A percentile compares a stretch with the other conserved stretches of the same genome.
phyloP scores from a whole-genome alignment of 2,888 invertebrate species.

The Oxystoma pomonae region DNA sequence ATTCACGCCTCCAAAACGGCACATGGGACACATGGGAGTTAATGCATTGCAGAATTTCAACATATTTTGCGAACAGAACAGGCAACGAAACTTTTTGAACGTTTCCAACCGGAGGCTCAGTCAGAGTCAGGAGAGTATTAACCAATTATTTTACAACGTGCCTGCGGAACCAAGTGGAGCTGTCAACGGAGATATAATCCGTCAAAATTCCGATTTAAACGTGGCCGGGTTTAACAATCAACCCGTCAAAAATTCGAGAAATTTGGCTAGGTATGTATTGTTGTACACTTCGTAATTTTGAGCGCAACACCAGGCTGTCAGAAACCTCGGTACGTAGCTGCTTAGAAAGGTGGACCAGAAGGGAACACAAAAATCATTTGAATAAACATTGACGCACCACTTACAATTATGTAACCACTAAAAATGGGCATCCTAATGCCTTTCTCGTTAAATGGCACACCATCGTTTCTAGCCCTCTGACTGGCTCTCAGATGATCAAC shows the following conservation, averaged over 20 bases:
- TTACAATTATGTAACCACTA: too few species aligned
- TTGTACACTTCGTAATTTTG: too few species aligned
- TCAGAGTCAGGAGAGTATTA: slow-evolving; percentile 31
- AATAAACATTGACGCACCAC: too few species aligned
- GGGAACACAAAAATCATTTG: too few species aligned
- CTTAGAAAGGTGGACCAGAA: too few species aligned
- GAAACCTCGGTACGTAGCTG: too few species aligned
- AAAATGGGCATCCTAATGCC: too few species aligned
- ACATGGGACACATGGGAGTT: not conserved
- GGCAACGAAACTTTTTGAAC: slow-evolving; percentile 12
- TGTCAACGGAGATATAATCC: slow-evolving; percentile 16
- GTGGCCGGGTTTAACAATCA: slow-evolving; percentile 23
- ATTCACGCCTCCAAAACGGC: not conserved
- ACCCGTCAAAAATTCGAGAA: slow-evolving; percentile 33
- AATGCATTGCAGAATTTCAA: slow-evolving; percentile 5
- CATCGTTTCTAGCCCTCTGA: too few species aligned
- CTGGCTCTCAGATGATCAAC: too few species aligned
- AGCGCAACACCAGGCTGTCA: too few species aligned
- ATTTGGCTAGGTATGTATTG: slow-evolving; percentile 28
- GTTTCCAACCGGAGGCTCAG: slow-evolving; percentile 14
- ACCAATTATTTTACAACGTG: slow-evolving; percentile 16
- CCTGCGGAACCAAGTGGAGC: not conserved
- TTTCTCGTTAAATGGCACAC: too few species aligned
- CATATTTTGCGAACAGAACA: too few species aligned
- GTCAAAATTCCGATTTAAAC: slow-evolving; percentile 27